Evolutionary conservation across 2,113 vertebrate species (phyloP), one percentile per base, ranked within the genome.

Genomic region (Alethe castanea): DNA sequence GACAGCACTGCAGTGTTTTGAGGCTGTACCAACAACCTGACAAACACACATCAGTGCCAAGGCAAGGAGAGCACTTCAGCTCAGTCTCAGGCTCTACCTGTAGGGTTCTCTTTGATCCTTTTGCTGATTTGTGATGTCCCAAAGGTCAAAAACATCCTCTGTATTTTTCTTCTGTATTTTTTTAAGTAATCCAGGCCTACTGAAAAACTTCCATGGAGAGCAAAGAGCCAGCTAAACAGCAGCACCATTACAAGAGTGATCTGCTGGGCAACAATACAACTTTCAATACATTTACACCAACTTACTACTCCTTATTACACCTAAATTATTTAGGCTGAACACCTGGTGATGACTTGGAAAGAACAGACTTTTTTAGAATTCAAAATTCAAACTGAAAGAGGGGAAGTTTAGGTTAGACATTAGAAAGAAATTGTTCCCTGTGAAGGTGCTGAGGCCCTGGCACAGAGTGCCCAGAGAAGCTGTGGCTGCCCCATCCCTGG

Each of bases 21-120:
- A 85, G 66, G 78, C 78, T 93, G 66, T n/a, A 80, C 48, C 45
- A 76, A 86, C 70, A 72, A 23, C 44, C 81, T 65, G 57, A 48
- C 57, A 60, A 57, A 69, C 6, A 44, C 44, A 54, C 36, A 36
- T 7, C 50, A 42, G 40, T 19, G 50, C 17, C 45, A 50, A 2
- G 1, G 31, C 66, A 65, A 52, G 57, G 52, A 57, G 8, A 77
- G 72, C 25, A 24, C 3, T 45, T 72, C 64, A 78, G 54, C 78
- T 65, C 36, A 6, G 17, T 35, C 56, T 14, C 52, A 28, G 11
- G 5, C 50, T 47, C 29, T 9, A 23, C 35, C 67, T 45, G 40
- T 2, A n/a, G 40, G 19, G 23, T 18, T 73, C 20, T 5, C 26
- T 28, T 33, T 25, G 24, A 33, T 67, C 57, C 48, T n/a, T 84